Percentiles rank a stretch among this genome's conserved stretches.
Conservation (phyloP, 2,888 invertebrate species). For the Conomelus anceps region DNA sequence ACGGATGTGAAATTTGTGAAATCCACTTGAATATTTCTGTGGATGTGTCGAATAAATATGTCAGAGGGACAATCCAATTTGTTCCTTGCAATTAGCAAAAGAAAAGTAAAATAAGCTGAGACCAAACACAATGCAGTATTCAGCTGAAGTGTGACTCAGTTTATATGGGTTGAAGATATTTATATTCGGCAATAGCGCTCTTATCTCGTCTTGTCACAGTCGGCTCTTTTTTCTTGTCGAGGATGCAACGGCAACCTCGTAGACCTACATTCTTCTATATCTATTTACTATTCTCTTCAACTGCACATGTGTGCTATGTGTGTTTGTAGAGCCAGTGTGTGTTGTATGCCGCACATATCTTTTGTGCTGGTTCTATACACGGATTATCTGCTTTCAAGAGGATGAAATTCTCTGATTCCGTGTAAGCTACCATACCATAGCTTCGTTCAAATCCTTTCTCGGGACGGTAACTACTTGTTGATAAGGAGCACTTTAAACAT, state of each 20-base stretch:
- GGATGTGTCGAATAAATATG: background rate
- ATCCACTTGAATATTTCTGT: no score
- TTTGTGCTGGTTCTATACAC: background rate
- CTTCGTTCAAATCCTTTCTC: background rate
- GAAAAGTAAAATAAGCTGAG: background rate
- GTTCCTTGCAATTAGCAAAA: background rate
- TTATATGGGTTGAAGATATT: background rate
- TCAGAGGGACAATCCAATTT: background rate
- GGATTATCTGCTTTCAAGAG: background rate
- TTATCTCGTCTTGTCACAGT: background rate
- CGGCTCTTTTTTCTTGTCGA: background rate
- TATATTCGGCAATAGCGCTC: background rate
- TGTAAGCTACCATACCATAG: background rate
- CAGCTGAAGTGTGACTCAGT: background rate
- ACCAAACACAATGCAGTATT: background rate
- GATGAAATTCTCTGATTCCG: background rate
- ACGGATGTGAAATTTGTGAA: no score
- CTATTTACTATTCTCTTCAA: background rate
- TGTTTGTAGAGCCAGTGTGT: background rate
- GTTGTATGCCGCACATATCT: background rate
- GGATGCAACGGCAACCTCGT: background rate
- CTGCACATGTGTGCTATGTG: background rate
- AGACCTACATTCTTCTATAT: background rate
- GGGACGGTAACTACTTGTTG: background rate
- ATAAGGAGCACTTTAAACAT: background rate